phyloP scores from a whole-genome alignment of 2,113 vertebrate species.

The Megaceryle maxima region DNA sequence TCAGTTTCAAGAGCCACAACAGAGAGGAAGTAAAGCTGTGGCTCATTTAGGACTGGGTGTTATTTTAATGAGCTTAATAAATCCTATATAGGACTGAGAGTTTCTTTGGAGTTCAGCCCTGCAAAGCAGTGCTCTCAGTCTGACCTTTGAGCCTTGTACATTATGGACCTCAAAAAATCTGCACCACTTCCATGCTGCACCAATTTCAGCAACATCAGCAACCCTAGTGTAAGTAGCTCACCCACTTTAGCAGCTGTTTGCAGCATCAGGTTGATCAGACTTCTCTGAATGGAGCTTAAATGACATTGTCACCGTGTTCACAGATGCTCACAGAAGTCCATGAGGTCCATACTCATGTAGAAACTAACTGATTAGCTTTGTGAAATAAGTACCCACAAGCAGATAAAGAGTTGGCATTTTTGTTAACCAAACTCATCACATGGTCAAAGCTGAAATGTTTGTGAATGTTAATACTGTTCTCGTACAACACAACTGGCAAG shows the following conservation, averaged over 20 bases:
- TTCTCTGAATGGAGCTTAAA: background rate
- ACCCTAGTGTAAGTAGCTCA: background rate
- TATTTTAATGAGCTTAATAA: conserved; percentile 62
- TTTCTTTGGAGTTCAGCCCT: conserved; percentile 6
- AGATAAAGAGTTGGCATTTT: background rate
- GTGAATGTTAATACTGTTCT: conserved; percentile 5
- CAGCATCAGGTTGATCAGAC: background rate
- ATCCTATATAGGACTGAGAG: conserved; percentile 31
- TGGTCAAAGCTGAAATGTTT: background rate
- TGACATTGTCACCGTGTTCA: background rate
- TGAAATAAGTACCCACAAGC: background rate
- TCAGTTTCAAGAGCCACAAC: conserved; percentile 36
- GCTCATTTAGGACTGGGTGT: conserved; percentile 48
- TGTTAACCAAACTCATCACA: background rate
- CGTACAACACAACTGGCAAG: background rate
- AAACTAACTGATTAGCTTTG: background rate
- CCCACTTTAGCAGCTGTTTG: background rate
- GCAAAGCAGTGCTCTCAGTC: background rate
- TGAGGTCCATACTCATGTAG: background rate
- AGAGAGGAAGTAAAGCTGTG: conserved; percentile 46
- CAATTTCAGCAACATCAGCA: conserved; percentile 26
- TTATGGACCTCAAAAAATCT: conserved; percentile 1
- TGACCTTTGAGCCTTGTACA: background rate
- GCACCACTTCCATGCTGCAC: background rate
- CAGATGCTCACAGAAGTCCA: background rate